Conservation (phyloP, 2,888 invertebrate genomes). For the Poecilus cupreus region DNA sequence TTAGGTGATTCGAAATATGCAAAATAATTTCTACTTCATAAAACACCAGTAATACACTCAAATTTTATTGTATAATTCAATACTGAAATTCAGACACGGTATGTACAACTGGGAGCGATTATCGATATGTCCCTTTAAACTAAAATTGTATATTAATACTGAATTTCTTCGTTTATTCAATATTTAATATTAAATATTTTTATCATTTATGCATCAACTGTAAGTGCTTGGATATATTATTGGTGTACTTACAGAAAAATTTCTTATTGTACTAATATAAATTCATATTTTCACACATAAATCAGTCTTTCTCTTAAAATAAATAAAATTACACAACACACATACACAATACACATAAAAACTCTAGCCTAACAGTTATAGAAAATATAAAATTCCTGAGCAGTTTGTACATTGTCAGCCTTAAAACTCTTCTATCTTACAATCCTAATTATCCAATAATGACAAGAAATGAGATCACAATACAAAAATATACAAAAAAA, state of each 20-base stretch:
- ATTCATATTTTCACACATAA: constrained; percentile 6
- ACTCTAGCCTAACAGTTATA: neutral
- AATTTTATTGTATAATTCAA: too few relatives aligned
- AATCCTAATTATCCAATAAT: constrained; percentile 32
- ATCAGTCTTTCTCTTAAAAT: constrained; percentile 14
- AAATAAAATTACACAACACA: constrained; percentile 29
- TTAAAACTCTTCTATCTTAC: constrained; percentile 23
- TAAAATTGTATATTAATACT: too few relatives aligned
- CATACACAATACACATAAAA: constrained; percentile 13
- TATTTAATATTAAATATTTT: too few relatives aligned
- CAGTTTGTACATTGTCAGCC: constrained; percentile 44
- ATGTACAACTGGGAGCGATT: too few relatives aligned
- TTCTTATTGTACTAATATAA: neutral
- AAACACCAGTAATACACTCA: too few relatives aligned
- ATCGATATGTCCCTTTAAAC: too few relatives aligned
- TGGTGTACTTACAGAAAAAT: neutral
- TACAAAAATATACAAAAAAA: constrained; percentile 25
- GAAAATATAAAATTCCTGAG: constrained; percentile 36
- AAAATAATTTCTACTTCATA: too few relatives aligned
- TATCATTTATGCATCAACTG: too few relatives aligned
- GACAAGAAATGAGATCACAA: constrained; percentile 52
- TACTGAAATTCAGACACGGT: too few relatives aligned
- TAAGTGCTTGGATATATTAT: too few relatives aligned
- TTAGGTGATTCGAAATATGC: too few relatives aligned
- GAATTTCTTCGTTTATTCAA: too few relatives aligned